Conservation (phyloP, 2,797 vertebrate genomes). For the Eremophila alpestris region DNA sequence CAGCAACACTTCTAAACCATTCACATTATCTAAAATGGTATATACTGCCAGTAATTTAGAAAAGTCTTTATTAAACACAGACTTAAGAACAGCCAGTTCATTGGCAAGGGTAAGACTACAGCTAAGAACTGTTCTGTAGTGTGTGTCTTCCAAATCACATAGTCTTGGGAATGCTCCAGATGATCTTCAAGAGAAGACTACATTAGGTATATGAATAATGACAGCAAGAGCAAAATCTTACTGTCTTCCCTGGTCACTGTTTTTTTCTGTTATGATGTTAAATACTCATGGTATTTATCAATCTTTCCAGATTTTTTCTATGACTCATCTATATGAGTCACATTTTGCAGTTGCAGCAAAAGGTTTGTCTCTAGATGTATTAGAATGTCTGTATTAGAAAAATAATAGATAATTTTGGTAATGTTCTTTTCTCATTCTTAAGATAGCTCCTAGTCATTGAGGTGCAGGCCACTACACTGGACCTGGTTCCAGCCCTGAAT, state of each 20-base stretch:
- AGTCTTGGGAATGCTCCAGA: not conserved
- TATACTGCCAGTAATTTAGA: not conserved
- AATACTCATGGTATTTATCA: not conserved
- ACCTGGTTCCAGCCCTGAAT: not conserved
- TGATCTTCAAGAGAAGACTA: not conserved
- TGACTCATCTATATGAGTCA: not conserved
- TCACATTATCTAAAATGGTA: not conserved
- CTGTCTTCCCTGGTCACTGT: not conserved
- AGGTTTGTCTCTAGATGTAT: not conserved
- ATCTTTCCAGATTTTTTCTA: not conserved
- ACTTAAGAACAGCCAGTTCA: not conserved
- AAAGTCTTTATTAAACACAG: not conserved
- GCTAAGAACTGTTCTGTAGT: not conserved
- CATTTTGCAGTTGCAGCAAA: not conserved
- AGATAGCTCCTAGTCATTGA: not conserved
- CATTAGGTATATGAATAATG: not conserved
- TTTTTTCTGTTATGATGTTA: not conserved
- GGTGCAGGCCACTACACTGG: not conserved
- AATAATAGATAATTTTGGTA: not conserved
- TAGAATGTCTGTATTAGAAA: not conserved
- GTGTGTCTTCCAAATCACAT: not conserved
- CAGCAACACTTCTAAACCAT: not conserved
- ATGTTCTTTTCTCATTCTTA: not conserved
- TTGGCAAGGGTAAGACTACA: not conserved
- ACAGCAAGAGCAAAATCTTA: not conserved